Conservation (phyloP, 2,888 invertebrate genomes). For the Oxytorus armatus region DNA sequence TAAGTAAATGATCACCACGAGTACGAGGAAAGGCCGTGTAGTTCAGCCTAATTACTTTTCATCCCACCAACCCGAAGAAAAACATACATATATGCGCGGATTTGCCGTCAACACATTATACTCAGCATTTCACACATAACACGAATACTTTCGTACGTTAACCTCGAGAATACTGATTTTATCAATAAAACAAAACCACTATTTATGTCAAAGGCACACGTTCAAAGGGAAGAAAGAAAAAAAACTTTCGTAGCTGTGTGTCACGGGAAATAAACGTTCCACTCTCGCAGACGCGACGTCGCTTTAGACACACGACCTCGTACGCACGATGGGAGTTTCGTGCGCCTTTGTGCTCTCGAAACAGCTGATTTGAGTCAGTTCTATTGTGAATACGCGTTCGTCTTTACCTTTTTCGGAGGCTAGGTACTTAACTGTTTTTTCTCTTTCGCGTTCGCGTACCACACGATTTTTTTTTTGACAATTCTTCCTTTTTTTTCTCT, state of each 20-base stretch:
- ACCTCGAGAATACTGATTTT: neutral
- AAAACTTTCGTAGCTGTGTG: slow-evolving; percentile 34
- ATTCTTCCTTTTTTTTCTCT: slow-evolving; percentile 6
- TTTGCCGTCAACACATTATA: no score
- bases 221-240: slow-evolving; percentile 6
- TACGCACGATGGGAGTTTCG: slow-evolving; percentile 4
- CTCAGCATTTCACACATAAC: slow-evolving; percentile 3
- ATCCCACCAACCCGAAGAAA: slow-evolving; percentile 11
- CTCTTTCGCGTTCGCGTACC: neutral
- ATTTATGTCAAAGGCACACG: neutral
- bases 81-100: no score
- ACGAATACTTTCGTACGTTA: neutral
- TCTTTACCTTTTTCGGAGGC: slow-evolving; percentile 8
- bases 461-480: neutral
- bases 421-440: slow-evolving; percentile 16
- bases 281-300: slow-evolving; percentile 42
- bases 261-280: slow-evolving; percentile 18
- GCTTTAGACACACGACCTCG: slow-evolving; percentile 43
- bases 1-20: slow-evolving; percentile 42
- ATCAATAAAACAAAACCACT: neutral
- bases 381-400: slow-evolving; percentile 40
- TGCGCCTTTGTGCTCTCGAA: slow-evolving; percentile 61
- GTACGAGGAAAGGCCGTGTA: neutral
- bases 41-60: neutral
- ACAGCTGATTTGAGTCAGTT: slow-evolving; percentile 71